phyloP scores from a whole-genome alignment of 2,797 vertebrate genomes.

The Antrozous pallidus region DNA sequence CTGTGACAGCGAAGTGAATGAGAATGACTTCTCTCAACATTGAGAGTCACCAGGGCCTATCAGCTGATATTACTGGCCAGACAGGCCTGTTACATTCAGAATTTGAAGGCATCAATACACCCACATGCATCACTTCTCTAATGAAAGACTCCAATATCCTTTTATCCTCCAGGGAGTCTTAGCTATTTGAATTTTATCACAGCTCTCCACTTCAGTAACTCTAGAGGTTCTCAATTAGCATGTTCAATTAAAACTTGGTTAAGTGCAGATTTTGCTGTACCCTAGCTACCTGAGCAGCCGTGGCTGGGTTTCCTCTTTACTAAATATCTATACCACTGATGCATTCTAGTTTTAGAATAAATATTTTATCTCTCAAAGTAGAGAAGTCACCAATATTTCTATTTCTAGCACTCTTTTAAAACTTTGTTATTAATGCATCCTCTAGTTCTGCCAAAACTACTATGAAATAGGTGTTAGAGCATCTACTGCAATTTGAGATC shows the following conservation, averaged over 20 bases:
- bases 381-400: not conserved
- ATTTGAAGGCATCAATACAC: not conserved
- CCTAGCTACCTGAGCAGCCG: not conserved
- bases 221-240: constrained; percentile 46
- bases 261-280: constrained; percentile 20
- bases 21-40: not conserved
- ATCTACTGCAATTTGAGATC: not conserved
- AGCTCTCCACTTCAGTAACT: constrained; percentile 36
- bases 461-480: not conserved
- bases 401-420: not conserved
- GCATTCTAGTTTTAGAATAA: not conserved
- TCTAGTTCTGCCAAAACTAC: not conserved
- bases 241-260: constrained; percentile 49
- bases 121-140: constrained; percentile 42
- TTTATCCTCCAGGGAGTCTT: constrained; percentile 1
- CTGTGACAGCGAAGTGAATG: not conserved
- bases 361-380: not conserved
- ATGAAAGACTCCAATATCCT: constrained; percentile 35
- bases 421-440: not conserved
- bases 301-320: not conserved
- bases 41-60: not conserved
- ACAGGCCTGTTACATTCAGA: not conserved
- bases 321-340: not conserved
- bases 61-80: not conserved
- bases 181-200: constrained; percentile 47